Evolutionary conservation across 2,113 vertebrate genomes (phyloP), one percentile per base, ranked within the genome.

Genomic region (Malurus alboscapulatus): DNA sequence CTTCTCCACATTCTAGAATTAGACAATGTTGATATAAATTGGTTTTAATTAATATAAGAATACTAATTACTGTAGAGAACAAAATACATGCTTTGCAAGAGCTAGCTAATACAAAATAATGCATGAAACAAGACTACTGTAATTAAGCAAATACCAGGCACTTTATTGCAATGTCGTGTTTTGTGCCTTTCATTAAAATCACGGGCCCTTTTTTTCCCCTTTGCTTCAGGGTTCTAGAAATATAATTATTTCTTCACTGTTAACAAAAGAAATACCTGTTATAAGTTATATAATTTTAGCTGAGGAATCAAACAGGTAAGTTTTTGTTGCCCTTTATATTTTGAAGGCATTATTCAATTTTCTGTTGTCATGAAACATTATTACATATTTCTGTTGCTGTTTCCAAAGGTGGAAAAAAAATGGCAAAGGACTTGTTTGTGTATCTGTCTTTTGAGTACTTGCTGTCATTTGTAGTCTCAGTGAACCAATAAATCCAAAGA

Each of bases 21-120:
- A 88, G 44, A 77, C 90, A 94, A 94, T 84, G 26, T 83, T 94
- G n/a, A 34, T 80, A 61, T 8, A 90, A 83, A 85, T 83, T 0
- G 9, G 76, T 38, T 32, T 68, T 30, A 50, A 67, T 17, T 62
- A 55, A 62, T 57, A 12, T 18, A 50, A 26, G 44, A 65, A 48
- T 80, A 32, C 21, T 42, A 34, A 30, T 30, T 63, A 50, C 6
- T n/a, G 25, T 48, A 24, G 2, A 59, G 59, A 91, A 88, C 12
- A 24, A 73, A 45, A n/a, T 9, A 27, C 7, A 48, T 57, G 40
- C 83, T 54, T 89, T 67, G 44, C 30, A 93, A 38, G 32, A 25
- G 8, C 8, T 76, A 80, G 77, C 90, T 83, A 4, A 58, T 80
- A 26, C 11, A 55, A 53, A 54, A 40, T 55, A 66, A 16, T 14